A percentile compares a stretch with the other conserved stretches of the same genome.
Evolutionary conservation across 2,888 invertebrate species (phyloP).

Genomic region (Ephialtes manifestator): DNA sequence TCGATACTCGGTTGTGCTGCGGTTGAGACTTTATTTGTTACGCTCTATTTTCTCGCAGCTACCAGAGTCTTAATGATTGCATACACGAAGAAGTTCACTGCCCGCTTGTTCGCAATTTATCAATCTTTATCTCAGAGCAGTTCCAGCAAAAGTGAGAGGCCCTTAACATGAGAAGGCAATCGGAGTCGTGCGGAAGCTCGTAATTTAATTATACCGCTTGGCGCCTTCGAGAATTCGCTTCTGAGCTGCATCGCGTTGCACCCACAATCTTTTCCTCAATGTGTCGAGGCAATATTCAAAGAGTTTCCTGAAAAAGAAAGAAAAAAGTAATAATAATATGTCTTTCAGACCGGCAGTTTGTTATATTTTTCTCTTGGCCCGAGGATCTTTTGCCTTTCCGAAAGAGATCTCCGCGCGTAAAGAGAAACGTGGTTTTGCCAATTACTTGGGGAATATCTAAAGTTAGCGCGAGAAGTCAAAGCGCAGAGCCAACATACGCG

Average conservation of each 20-base stretch:
- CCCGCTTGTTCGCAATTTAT: slow-evolving; percentile 37
- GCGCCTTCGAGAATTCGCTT: slow-evolving; percentile 59
- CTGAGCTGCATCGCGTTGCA: slow-evolving; percentile 23
- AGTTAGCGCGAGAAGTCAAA: slow-evolving; percentile 78
- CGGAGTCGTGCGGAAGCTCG: slow-evolving; percentile 52
- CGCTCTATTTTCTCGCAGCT: not conserved
- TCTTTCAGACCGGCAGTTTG: not conserved
- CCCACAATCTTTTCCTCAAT: slow-evolving; percentile 29
- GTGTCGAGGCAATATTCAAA: not conserved
- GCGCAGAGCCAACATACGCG: slow-evolving; percentile 74
- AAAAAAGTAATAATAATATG: not conserved
- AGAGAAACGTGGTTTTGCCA: slow-evolving; percentile 74
- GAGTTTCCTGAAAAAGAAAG: not conserved
- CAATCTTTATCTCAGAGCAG: slow-evolving; percentile 40
- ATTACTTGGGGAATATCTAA: slow-evolving; percentile 79
- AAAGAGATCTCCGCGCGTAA: slow-evolving; percentile 36
- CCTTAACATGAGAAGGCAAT: slow-evolving; percentile 43
- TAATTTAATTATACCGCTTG: slow-evolving; percentile 65
- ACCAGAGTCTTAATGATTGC: not conserved
- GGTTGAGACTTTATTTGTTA: slow-evolving; percentile 4
- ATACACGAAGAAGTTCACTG: slow-evolving; percentile 22
- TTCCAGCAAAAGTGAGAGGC: slow-evolving; percentile 11
- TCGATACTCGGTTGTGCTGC: not conserved
- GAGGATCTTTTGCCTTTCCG: slow-evolving; percentile 33
- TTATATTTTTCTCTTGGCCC: slow-evolving; percentile 23